phyloP scores from a whole-genome alignment of 2,113 vertebrate genomes.

The Phoenicopterus ruber region DNA sequence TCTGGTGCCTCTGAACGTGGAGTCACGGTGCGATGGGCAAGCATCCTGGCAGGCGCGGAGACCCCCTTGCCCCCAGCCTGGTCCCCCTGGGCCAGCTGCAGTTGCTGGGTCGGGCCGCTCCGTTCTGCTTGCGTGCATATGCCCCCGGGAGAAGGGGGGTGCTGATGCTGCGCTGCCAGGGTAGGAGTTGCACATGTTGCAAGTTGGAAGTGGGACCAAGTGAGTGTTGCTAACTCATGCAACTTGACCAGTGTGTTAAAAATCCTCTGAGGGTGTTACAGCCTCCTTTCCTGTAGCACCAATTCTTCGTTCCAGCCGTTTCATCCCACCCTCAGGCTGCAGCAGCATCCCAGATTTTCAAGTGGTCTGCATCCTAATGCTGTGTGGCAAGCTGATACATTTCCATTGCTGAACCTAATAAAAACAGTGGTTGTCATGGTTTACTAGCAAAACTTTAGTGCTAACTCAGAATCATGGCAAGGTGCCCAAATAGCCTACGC shows the following conservation, averaged over 20 bases:
- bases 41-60: background rate
- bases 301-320: background rate
- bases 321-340: background rate
- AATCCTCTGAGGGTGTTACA: background rate
- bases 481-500: background rate
- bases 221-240: background rate
- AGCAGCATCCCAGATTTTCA: background rate
- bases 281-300: background rate
- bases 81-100: background rate
- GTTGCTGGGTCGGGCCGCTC: background rate
- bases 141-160: background rate
- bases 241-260: background rate
- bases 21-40: background rate
- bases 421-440: constrained; percentile 17
- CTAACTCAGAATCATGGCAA: background rate
- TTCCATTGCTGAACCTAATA: background rate
- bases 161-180: background rate
- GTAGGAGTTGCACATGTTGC: background rate
- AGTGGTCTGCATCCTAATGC: background rate
- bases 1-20: background rate
- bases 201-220: background rate
- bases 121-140: fast-evolving
- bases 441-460: constrained; percentile 22
- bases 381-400: background rate
- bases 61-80: background rate